phyloP scores from a whole-genome alignment of 2,888 invertebrate genomes.

The Parnassius mnemosyne region DNA sequence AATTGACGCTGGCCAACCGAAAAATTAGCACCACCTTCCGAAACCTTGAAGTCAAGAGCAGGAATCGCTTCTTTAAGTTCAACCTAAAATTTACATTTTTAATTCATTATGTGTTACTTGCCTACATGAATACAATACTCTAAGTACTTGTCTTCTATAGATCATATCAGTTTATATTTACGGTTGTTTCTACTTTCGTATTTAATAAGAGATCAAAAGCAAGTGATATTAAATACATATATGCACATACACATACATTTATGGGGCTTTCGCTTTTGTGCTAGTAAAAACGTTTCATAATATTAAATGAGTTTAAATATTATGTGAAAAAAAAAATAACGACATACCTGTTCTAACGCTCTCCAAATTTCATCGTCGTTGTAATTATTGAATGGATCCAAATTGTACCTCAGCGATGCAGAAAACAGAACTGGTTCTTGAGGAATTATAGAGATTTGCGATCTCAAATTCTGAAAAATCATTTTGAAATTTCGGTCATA shows the following conservation, averaged over 20 bases:
- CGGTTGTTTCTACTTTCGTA: no score
- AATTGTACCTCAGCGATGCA: slow-evolving; percentile 84
- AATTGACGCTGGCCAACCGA: slow-evolving; percentile 91
- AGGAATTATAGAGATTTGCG: slow-evolving; percentile 86
- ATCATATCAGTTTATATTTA: no score
- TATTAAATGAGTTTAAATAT: no score
- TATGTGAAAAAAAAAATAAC: no score
- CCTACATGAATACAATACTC: no score
- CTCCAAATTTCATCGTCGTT: slow-evolving; percentile 84
- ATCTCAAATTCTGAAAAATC: slow-evolving; percentile 73
- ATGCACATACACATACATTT: no score
- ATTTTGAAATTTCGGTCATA: background rate
- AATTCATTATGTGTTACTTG: no score
- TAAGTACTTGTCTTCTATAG: no score
- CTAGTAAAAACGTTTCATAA: no score
- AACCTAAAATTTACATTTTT: slow-evolving; percentile 70
- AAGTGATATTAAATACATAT: no score
- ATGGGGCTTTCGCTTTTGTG: no score
- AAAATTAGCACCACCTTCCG: slow-evolving; percentile 87
- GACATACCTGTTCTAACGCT: slow-evolving; percentile 81
- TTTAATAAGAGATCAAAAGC: no score
- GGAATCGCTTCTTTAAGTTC: slow-evolving; percentile 85
- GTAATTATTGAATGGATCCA: slow-evolving; percentile 85
- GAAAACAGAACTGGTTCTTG: slow-evolving; percentile 85
- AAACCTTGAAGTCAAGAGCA: slow-evolving; percentile 84